Conservation (phyloP, 2,888 invertebrate species). For the Trissolcus brochymenae region DNA sequence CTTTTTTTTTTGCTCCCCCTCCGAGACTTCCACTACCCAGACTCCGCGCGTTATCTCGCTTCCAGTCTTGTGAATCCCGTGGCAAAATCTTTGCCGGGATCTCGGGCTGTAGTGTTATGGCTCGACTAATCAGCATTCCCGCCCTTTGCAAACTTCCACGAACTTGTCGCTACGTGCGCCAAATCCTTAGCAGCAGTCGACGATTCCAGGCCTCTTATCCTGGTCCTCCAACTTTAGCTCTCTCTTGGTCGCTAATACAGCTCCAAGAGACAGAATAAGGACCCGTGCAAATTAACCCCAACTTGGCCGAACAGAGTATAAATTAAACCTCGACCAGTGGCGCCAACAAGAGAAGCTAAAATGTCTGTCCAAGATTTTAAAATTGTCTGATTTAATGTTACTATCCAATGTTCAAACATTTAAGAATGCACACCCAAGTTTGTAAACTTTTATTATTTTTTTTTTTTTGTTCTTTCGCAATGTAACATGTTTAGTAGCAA, state of each 20-base stretch:
- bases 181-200: conserved; percentile 74
- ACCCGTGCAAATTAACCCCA: too few relatives aligned
- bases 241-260: not conserved
- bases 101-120: conserved; percentile 75
- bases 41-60: conserved; percentile 43
- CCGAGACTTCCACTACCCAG: conserved; percentile 58
- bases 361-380: too few relatives aligned
- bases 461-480: too few relatives aligned
- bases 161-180: conserved; percentile 74
- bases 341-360: conserved; percentile 13
- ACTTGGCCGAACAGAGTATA: too few relatives aligned
- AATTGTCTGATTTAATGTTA: too few relatives aligned
- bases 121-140: conserved; percentile 76
- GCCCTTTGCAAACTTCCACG: conserved; percentile 50
- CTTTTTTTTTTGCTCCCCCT: conserved; percentile 33
- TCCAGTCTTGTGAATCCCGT: conserved; percentile 65
- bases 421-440: too few relatives aligned
- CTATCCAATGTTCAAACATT: too few relatives aligned
- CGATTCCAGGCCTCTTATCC: conserved; percentile 60
- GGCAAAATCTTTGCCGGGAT: conserved; percentile 68
- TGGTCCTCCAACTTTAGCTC: conserved; percentile 39
- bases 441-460: too few relatives aligned
- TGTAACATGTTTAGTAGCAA: too few relatives aligned
- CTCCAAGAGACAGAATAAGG: too few relatives aligned
- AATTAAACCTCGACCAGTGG: not conserved